Evolutionary conservation across 2,888 invertebrate species (phyloP).

Genomic region (Cheilosia pagana): DNA sequence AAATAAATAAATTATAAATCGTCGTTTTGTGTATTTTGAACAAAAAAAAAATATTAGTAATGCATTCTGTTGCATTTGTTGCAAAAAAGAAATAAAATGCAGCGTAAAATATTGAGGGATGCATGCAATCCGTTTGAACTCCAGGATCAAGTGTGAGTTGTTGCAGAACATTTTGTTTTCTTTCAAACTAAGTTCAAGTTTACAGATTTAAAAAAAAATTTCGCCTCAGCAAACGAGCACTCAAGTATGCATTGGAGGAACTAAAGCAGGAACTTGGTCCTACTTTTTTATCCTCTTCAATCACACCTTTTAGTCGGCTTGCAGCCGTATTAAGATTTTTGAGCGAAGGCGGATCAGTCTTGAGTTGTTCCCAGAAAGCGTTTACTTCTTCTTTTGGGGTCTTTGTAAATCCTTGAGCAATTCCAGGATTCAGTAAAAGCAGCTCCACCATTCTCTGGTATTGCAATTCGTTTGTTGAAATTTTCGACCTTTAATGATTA

Average conservation of each 20-base stretch:
- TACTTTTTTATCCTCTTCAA: background rate
- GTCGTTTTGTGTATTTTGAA: too few relatives aligned
- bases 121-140: too few relatives aligned
- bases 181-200: too few relatives aligned
- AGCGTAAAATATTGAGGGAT: background rate
- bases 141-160: too few relatives aligned
- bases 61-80: background rate
- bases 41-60: too few relatives aligned
- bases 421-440: too few relatives aligned
- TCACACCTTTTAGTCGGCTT: background rate
- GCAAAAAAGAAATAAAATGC: background rate
- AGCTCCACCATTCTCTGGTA: too few relatives aligned
- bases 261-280: background rate
- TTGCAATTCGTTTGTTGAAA: background rate
- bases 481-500: background rate
- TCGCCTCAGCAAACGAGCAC: background rate
- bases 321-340: too few relatives aligned
- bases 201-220: background rate
- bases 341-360: too few relatives aligned
- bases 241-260: background rate
- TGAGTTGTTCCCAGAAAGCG: background rate
- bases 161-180: too few relatives aligned
- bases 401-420: too few relatives aligned
- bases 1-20: too few relatives aligned
- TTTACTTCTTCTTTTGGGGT: background rate